These are phyloP conservation scores for Chaetops frenatus DNA, from an alignment of 2,113 vertebrate genomes.

Conservation along the genomic window DNA sequence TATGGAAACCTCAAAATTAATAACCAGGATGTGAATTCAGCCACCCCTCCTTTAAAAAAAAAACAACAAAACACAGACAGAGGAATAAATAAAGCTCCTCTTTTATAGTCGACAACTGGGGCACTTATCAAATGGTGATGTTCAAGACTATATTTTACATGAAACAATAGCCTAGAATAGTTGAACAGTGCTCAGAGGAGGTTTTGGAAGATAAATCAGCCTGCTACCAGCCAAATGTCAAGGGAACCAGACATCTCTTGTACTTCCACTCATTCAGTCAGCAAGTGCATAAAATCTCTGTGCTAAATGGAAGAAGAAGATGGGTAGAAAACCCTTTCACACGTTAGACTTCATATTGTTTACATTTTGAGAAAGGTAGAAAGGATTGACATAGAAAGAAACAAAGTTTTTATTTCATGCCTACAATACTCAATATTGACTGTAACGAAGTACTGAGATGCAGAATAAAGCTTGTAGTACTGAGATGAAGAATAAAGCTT, in stretches of 20 bases:
- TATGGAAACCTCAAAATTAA: background rate
- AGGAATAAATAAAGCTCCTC: background rate
- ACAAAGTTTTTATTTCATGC: background rate
- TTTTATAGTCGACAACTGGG: background rate
- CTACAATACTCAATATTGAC: background rate
- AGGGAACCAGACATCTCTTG: background rate
- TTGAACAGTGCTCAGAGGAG: background rate
- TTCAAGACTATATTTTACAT: background rate
- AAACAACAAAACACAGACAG: background rate
- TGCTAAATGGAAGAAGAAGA: background rate
- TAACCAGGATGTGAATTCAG: background rate
- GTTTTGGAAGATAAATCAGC: background rate
- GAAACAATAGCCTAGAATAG: background rate
- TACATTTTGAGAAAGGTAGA: background rate
- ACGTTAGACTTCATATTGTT: background rate
- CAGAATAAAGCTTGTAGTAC: background rate
- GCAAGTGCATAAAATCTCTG: background rate
- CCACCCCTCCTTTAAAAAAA: background rate
- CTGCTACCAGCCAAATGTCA: background rate
- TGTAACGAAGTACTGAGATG: background rate
- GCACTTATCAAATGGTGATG: fast-evolving
- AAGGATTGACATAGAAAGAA: background rate
- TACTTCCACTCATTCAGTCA: background rate
- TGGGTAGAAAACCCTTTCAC: background rate
- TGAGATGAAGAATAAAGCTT: background rate